Conservation (phyloP, 2,797 vertebrate genomes). For the Alectoris magna region DNA sequence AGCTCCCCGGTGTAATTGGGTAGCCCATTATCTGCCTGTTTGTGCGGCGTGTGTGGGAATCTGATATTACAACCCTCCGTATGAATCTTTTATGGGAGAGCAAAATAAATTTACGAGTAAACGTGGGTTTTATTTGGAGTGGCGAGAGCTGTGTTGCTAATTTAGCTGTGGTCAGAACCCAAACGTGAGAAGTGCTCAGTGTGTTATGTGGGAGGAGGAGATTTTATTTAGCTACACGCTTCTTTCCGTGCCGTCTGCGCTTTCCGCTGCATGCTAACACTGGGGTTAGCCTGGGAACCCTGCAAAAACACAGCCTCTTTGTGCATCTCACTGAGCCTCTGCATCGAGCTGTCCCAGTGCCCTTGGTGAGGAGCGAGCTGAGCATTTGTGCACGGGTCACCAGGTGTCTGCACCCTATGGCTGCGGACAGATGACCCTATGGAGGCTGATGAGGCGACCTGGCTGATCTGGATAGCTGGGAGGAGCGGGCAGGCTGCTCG, state of each 20-base stretch:
- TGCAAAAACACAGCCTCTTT: not conserved
- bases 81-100: conserved; percentile 42
- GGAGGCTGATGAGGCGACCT: not conserved
- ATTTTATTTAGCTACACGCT: conserved; percentile 60
- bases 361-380: not conserved
- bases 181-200: conserved; percentile 41
- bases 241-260: conserved; percentile 16
- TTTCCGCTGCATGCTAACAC: not conserved
- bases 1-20: conserved; percentile 59
- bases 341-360: not conserved
- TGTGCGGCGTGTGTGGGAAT: conserved; percentile 31
- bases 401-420: fast-evolving
- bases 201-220: conserved; percentile 62
- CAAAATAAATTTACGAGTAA: conserved; percentile 49
- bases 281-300: not conserved
- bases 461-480: not conserved
- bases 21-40: conserved; percentile 1
- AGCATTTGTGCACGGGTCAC: not conserved
- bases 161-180: conserved; percentile 60
- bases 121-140: conserved; percentile 51
- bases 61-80: conserved; percentile 25
- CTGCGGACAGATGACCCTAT: not conserved
- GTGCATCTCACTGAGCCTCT: not conserved
- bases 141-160: conserved; percentile 43
- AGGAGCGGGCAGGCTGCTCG: fast-evolving